Evolutionary conservation across 1,140 invertebrate species (phyloP).

Genomic region (Drosophila kanapiae): DNA sequence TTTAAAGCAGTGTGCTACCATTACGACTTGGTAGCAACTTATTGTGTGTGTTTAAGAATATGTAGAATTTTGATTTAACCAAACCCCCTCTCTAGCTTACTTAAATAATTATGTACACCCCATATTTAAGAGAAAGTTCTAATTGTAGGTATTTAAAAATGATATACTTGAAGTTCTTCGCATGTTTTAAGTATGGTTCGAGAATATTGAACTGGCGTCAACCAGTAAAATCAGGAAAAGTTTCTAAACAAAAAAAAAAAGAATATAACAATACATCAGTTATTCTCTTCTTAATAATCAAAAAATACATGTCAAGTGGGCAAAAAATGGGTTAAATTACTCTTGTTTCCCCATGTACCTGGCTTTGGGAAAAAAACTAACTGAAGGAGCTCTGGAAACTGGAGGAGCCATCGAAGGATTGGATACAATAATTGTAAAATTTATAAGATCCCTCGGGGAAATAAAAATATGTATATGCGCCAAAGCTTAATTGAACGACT

Average conservation of each 20-base stretch:
- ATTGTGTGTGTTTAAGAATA: slow-evolving; percentile 30
- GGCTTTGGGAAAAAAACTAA: not conserved
- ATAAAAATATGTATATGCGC: slow-evolving; percentile 17
- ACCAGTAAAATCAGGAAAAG: not conserved
- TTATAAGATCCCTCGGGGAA: slow-evolving; percentile 15
- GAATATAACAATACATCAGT: not conserved
- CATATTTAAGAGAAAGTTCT: slow-evolving; percentile 8
- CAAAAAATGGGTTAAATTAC: not conserved
- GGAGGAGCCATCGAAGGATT: not conserved
- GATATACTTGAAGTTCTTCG: slow-evolving; percentile 29
- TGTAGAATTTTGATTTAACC: slow-evolving; percentile 50
- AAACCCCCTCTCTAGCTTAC: slow-evolving; percentile 57
- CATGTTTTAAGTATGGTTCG: slow-evolving; percentile 31
- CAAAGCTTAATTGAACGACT: slow-evolving; percentile 4
- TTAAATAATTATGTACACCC: slow-evolving; percentile 46
- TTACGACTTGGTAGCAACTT: slow-evolving; percentile 34
- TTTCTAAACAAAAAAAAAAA: not conserved
- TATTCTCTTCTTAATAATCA: not conserved
- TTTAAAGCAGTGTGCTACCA: slow-evolving; percentile 46
- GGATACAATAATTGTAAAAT: slow-evolving; percentile 14
- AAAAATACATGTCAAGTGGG: not conserved
- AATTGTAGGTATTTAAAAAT: slow-evolving; percentile 25
- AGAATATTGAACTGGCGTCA: slow-evolving; percentile 9
- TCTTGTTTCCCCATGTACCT: not conserved
- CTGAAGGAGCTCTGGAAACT: too few species aligned